Conservation (phyloP, 2,113 vertebrate species). For the Columba livia region DNA sequence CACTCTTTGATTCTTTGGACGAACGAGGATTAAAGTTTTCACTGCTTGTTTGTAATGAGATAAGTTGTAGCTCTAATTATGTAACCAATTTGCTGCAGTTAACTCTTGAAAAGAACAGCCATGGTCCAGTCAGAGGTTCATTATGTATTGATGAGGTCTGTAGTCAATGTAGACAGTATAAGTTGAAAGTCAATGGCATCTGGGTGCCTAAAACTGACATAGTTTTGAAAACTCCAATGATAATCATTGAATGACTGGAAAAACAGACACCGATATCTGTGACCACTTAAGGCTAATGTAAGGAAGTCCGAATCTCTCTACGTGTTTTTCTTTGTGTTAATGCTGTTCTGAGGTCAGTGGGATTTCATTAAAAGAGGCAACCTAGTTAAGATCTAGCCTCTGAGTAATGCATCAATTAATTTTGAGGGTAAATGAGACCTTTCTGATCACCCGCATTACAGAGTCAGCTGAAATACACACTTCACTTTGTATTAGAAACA, state of each 20-base stretch:
- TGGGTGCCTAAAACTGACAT: background rate
- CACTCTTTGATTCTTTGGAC: conserved; percentile 42
- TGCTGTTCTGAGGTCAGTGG: background rate
- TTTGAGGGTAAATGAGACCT: background rate
- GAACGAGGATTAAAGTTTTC: conserved; percentile 12
- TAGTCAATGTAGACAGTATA: background rate
- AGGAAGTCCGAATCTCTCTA: background rate
- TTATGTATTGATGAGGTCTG: background rate
- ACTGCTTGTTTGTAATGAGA: conserved; percentile 35
- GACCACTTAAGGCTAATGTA: background rate
- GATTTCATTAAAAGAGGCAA: conserved; percentile 21
- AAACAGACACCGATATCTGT: background rate
- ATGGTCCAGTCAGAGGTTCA: background rate
- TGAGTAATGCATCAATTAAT: background rate
- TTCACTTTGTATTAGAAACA: background rate
- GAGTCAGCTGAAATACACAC: background rate
- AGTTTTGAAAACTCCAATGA: background rate
- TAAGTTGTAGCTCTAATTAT: conserved; percentile 19
- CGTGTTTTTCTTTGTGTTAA: background rate
- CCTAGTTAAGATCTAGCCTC: background rate
- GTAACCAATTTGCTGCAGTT: conserved; percentile 4
- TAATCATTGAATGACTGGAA: background rate
- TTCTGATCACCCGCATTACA: background rate
- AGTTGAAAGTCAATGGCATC: background rate
- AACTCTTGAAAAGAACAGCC: conserved; percentile 27